phyloP scores from a whole-genome alignment of 2,113 vertebrate species.

The Pimephales promelas region DNA sequence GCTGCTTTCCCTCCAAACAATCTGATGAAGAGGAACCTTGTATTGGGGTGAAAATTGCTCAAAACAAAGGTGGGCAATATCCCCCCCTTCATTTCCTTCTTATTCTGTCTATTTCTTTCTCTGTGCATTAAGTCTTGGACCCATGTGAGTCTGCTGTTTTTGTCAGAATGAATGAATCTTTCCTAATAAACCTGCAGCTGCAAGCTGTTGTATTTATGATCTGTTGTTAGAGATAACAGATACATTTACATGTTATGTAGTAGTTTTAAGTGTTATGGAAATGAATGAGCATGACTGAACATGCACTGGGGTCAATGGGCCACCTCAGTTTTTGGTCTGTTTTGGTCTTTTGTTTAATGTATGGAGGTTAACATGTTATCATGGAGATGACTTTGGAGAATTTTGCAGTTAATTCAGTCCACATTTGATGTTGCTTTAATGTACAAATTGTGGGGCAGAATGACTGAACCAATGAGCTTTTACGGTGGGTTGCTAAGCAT shows the following conservation, averaged over 20 bases:
- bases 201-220: neutral
- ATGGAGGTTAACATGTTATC: neutral
- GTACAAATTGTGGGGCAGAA: neutral
- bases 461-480: neutral
- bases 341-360: neutral
- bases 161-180: neutral
- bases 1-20: slow-evolving; percentile 67
- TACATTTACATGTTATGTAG: neutral
- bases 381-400: neutral
- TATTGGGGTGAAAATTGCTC: slow-evolving; percentile 75
- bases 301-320: neutral
- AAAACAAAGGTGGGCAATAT: slow-evolving; percentile 64
- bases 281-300: neutral
- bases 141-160: neutral
- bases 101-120: neutral
- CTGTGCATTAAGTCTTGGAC: neutral
- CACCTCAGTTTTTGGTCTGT: neutral
- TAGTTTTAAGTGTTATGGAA: neutral
- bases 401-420: neutral
- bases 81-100: neutral
- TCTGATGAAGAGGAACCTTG: slow-evolving; percentile 70
- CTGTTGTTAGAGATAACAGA: neutral
- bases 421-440: neutral
- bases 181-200: neutral
- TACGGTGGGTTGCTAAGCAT: neutral